A percentile compares a stretch with the other conserved stretches of the same genome.
These are phyloP conservation scores for Hydrochoerus hydrochaeris DNA, from an alignment of 2,113 vertebrate genomes.

Conservation along the genomic window DNA sequence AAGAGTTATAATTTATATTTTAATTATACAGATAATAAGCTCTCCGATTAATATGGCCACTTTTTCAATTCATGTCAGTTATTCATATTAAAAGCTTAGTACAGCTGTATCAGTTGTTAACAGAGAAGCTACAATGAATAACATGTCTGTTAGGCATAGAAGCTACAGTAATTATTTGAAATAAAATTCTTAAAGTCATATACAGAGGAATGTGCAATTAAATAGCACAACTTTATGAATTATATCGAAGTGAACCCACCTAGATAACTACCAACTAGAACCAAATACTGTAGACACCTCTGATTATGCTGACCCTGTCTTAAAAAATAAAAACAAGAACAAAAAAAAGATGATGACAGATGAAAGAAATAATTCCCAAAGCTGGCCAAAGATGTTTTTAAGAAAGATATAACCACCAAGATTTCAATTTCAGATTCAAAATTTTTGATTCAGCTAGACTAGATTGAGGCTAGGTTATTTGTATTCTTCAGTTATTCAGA, in stretches of 20 bases:
- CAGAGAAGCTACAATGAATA: neutral
- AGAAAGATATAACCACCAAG: neutral
- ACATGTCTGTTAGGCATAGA: neutral
- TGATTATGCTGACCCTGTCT: neutral
- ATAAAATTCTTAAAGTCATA: constrained; percentile 27
- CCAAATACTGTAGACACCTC: neutral
- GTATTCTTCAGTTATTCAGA: neutral
- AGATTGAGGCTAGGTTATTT: neutral
- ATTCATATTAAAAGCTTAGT: constrained; percentile 18
- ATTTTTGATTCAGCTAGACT: neutral
- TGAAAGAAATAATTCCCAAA: neutral
- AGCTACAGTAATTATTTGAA: neutral
- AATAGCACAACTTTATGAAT: neutral
- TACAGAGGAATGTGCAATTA: neutral
- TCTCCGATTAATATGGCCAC: neutral
- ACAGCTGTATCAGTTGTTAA: neutral
- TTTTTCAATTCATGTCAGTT: constrained; percentile 14
- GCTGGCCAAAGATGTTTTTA: neutral
- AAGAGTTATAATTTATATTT: neutral
- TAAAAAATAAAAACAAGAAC: neutral
- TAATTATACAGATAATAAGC: neutral
- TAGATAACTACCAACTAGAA: neutral
- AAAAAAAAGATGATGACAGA: neutral
- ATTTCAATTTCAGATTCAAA: neutral
- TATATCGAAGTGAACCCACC: neutral